Evolutionary conservation across 2,113 vertebrate species (phyloP).

Genomic region (Pimephales promelas): DNA sequence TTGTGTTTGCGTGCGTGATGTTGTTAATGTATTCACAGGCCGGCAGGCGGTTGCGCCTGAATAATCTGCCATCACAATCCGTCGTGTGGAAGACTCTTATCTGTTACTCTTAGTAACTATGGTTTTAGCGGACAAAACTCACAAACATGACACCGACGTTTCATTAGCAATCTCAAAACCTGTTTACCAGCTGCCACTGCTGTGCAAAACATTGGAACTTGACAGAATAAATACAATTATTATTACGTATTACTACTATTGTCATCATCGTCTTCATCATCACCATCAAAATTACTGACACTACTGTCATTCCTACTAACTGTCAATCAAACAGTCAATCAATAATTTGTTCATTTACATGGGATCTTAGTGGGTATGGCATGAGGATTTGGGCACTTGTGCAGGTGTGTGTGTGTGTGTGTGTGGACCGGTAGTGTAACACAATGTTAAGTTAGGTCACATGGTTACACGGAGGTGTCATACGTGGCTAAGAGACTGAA

Average conservation of each 20-base stretch:
- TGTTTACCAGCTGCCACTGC: conserved; percentile 95
- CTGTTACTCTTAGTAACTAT: conserved; percentile 34
- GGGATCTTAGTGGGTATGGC: conserved; percentile 15
- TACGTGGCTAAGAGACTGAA: conserved; percentile 97
- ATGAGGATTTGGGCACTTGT: conserved; percentile 73
- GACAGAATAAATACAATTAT: conserved; percentile 94
- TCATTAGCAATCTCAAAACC: conserved; percentile 70
- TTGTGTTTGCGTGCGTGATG: not conserved
- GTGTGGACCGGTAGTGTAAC: conserved; percentile 53
- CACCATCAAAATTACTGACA: conserved; percentile 72
- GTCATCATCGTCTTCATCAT: conserved; percentile 57
- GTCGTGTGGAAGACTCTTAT: conserved; percentile 71
- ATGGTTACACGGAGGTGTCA: conserved; percentile 72
- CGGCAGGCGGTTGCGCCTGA: conserved; percentile 13
- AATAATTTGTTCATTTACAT: conserved; percentile 43
- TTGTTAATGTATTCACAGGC: conserved; percentile 14
- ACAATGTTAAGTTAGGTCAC: conserved; percentile 59
- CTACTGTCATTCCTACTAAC: conserved; percentile 63
- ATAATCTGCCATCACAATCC: conserved; percentile 42
- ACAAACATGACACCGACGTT: conserved; percentile 70
- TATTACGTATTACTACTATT: conserved; percentile 64
- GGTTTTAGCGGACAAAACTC: conserved; percentile 48
- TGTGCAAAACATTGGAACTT: conserved; percentile 97
- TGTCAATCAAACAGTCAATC: conserved; percentile 71
- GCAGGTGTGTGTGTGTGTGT: conserved; percentile 88